Percentiles rank a stretch among this genome's conserved stretches.
phyloP scores from a whole-genome alignment of 2,797 vertebrate species.

The Diplodus sargus region DNA sequence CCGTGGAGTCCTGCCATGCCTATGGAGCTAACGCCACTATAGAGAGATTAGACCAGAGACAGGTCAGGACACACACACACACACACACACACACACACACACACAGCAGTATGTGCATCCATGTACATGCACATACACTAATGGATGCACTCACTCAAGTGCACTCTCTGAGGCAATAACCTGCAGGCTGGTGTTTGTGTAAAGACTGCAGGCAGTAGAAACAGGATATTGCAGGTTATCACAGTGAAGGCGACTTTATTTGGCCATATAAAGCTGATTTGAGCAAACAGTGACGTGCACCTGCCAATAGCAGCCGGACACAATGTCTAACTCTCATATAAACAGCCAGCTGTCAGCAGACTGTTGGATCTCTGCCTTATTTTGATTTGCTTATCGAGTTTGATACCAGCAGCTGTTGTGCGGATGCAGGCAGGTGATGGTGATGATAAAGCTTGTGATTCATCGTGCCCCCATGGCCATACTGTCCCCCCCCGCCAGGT shows the following conservation, averaged over 20 bases:
- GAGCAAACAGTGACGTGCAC: conserved; percentile 45
- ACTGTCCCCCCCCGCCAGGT: conserved; percentile 18
- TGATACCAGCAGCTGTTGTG: conserved; percentile 56
- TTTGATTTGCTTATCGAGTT: conserved; percentile 49
- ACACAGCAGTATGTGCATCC: neutral
- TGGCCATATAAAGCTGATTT: conserved; percentile 46
- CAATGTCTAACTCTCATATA: conserved; percentile 35
- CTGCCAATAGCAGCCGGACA: conserved; percentile 36
- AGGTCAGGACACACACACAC: conserved; percentile 67
- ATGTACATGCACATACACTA: conserved; percentile 5
- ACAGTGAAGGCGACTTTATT: conserved; percentile 39
- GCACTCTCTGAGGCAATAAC: conserved; percentile 26
- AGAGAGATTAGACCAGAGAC: conserved; percentile 85
- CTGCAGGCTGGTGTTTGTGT: conserved; percentile 50
- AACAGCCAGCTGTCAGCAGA: conserved; percentile 47
- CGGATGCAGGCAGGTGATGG: conserved; percentile 41
- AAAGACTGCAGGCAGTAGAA: conserved; percentile 39
- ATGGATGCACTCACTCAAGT: conserved; percentile 24
- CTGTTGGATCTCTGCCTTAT: conserved; percentile 18
- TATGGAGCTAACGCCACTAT: conserved; percentile 85
- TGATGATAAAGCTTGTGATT: conserved; percentile 44
- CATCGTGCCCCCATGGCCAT: conserved; percentile 17
- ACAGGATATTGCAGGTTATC: conserved; percentile 57
- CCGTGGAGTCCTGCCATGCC: conserved; percentile 85
- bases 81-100: conserved; percentile 6